phyloP scores from a whole-genome alignment of 1,140 invertebrate genomes.

The Drosophila trapezifrons region DNA sequence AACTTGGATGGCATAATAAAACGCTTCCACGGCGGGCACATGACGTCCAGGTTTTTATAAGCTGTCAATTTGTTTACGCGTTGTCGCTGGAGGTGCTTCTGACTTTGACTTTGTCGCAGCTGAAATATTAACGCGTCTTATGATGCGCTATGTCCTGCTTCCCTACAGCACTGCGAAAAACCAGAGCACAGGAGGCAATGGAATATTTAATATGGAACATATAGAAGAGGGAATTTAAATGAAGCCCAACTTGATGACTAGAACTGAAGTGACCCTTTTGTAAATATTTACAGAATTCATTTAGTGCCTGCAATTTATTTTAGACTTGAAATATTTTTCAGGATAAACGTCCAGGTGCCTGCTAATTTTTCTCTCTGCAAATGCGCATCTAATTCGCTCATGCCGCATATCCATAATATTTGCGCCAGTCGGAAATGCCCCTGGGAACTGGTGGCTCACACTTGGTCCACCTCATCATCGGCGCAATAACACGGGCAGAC shows the following conservation, averaged over 20 bases:
- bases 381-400: slow-evolving; percentile 46
- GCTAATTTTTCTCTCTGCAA: background rate
- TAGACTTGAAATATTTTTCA: background rate
- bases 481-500: slow-evolving; percentile 44
- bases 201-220: too few relatives aligned
- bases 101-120: slow-evolving; percentile 69
- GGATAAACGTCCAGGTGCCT: too few relatives aligned
- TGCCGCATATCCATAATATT: slow-evolving; percentile 72
- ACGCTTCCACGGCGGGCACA: slow-evolving; percentile 64
- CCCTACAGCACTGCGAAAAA: slow-evolving; percentile 2
- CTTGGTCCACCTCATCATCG: slow-evolving; percentile 34
- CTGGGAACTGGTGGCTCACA: slow-evolving; percentile 49
- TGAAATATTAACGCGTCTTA: slow-evolving; percentile 72
- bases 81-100: slow-evolving; percentile 40
- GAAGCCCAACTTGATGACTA: too few relatives aligned
- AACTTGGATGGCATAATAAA: slow-evolving; percentile 81
- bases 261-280: too few relatives aligned
- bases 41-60: slow-evolving; percentile 80
- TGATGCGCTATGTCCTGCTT: slow-evolving; percentile 52
- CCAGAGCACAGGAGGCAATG: too few relatives aligned
- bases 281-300: background rate
- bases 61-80: slow-evolving; percentile 80
- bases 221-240: too few relatives aligned
- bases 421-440: slow-evolving; percentile 71
- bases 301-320: background rate